Base-by-base conservation (phyloP, 2,888 invertebrate genomes). In the Adineta ricciae region DNA sequence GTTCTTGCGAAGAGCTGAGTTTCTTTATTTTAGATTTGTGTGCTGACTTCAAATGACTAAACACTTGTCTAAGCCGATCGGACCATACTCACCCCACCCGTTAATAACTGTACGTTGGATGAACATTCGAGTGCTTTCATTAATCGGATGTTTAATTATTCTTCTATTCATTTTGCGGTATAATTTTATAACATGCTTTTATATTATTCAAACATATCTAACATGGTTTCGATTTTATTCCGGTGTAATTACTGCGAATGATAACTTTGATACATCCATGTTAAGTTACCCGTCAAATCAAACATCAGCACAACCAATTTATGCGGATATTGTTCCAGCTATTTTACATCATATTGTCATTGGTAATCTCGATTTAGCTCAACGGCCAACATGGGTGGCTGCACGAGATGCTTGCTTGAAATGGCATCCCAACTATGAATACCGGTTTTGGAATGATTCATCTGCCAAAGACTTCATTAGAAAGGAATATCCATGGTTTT, bases 381-480 rank as follows among this genome's bases (percentile, higher is more conserved):
- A 38, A 8, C n/a, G 9, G 24, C 38, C 38, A 24, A 38, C 41
- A 38, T 78, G 78, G 78, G 2, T n/a, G n/a, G 9, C n/a, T 24
- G 41, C 78, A n/a, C 8, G 78, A 38, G n/a, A 41, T 36, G 38
- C 78, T 41, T 78, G 78, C n/a, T 9, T 78, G 14, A 41, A 24
- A 41, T 41, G 3, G n/a, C 78, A 78, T 78, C n/a, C 41, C 24
- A 24, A 78, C 41, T 78, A 41, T 78, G 78, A 78, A 41, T 32
- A 78, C 41, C 24, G 41, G n/a, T 78, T 41, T 78, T 78, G 78
- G 78, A 78, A 78, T 41, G 78, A 78, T 41, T n/a, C 78, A 38
- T n/a, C 9, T n/a, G 78, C 41, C 3, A 11, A 41, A 41, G 36
- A 41, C 24, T 9, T 78, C 11, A 38, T 78, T 78, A 21, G 0